A percentile compares a stretch with the other conserved stretches of the same genome.
Conservation (phyloP, 2,888 invertebrate species). For the Gibbula magus region DNA sequence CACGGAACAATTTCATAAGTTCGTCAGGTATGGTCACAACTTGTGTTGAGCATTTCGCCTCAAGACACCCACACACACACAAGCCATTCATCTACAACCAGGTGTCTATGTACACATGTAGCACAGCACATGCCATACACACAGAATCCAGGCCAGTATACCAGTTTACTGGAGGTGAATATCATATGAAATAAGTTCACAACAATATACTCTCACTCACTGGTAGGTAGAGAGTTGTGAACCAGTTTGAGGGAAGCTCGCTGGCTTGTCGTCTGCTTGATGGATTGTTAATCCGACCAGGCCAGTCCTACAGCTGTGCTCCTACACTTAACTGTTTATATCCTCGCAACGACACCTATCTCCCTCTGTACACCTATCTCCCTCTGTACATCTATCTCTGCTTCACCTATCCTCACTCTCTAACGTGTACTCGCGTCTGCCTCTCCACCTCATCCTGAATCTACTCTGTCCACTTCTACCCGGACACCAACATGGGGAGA, state of each 20-base stretch:
- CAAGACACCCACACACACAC: too few relatives aligned
- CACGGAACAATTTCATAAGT: neutral
- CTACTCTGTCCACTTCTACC: neutral
- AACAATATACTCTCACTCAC: too few relatives aligned
- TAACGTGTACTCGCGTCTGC: neutral
- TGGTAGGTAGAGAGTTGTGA: too few relatives aligned
- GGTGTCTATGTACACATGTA: too few relatives aligned
- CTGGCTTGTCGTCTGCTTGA: neutral
- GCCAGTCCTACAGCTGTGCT: neutral
- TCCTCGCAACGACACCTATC: neutral
- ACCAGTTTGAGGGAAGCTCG: too few relatives aligned
- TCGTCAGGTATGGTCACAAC: neutral
- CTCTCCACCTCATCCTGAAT: neutral
- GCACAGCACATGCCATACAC: too few relatives aligned
- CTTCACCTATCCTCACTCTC: neutral
- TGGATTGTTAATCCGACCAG: conserved; percentile 2
- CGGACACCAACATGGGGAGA: neutral
- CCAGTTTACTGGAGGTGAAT: too few relatives aligned
- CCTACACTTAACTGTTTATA: neutral
- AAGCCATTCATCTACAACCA: too few relatives aligned
- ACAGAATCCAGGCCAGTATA: too few relatives aligned
- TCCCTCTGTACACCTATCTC: neutral
- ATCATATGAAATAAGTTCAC: too few relatives aligned
- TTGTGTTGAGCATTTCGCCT: neutral
- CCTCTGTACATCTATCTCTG: neutral